Base-by-base conservation (phyloP, 2,113 vertebrate species). In the Leptosomus discolor region DNA sequence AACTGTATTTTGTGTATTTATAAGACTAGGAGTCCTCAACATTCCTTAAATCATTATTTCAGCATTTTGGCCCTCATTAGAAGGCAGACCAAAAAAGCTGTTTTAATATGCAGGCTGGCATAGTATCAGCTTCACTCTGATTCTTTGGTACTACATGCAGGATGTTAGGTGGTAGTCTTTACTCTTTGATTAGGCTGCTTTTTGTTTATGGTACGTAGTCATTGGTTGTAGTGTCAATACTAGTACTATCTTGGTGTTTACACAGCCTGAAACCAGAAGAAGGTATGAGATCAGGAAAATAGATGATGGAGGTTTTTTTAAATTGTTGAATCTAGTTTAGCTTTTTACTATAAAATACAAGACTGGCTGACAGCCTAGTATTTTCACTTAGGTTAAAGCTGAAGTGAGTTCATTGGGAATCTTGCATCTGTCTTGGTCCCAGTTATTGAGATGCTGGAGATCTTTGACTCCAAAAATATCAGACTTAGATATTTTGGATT, bases 371-470 rank as follows among this genome's bases (percentile, higher is more conserved):
- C 24, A 74, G 14, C 14, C 37, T 39, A 34, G 4, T 78, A 36
- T 78, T 80, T 70, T 24, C 19, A 64, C 34, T 84, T 69, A n/a
- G 19, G 29, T 51, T 56, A 57, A 88, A 92, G 69, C 16, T 50
- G 51, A 90, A n/a, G 6, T 30, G 43, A 43, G 5, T 54, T 23
- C 71, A 90, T 48, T 54, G 9, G 48, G n/a, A 81, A 36, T 51
- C 30, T 45, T 87, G 29, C 8, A 34, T 64, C 50, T 7, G 5
- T 65, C 84, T 80, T 30, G 24, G 18, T 87, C 24, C 5, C 45
- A 36, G 36, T 69, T 87, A 69, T 1, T 1, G 11, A 56, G 30
- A 39, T 74, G 57, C 1, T 1, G n/a, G 57, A 83, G 0, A 2
- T 34, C 16, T 83, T 75, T 36, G 24, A 81, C 81, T 78, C 12